These are phyloP conservation scores for Distichodus sexfasciatus DNA, from an alignment of 2,797 vertebrate species.

Conservation along the genomic window DNA sequence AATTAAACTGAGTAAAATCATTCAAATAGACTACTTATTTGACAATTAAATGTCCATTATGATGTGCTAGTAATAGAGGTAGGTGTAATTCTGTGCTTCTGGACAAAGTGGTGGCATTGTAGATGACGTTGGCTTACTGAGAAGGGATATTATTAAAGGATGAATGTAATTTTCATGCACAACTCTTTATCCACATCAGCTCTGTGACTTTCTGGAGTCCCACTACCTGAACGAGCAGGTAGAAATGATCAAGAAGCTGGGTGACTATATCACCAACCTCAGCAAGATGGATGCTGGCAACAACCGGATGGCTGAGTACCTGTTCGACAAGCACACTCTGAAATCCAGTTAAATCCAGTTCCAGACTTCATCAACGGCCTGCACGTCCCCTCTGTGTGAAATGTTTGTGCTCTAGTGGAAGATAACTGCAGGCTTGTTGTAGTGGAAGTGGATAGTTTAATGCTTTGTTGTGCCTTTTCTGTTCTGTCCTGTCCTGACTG, in stretches of 20 bases:
- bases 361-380: not conserved
- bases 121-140: too few relatives aligned
- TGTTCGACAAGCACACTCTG: conserved; percentile 88
- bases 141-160: too few relatives aligned
- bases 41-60: too few relatives aligned
- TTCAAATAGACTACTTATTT: too few relatives aligned
- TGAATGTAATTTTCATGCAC: too few relatives aligned
- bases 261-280: conserved; percentile 72
- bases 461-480: too few relatives aligned
- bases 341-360: conserved; percentile 40
- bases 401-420: not conserved
- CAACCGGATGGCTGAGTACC: conserved; percentile 87
- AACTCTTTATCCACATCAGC: conserved; percentile 64
- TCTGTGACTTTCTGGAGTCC: conserved; percentile 91
- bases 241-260: conserved; percentile 87
- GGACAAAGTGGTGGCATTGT: too few relatives aligned
- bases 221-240: conserved; percentile 93
- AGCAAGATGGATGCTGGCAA: conserved; percentile 80
- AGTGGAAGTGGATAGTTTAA: not conserved
- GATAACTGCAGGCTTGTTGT: not conserved
- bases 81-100: too few relatives aligned
- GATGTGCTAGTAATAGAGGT: too few relatives aligned
- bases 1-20: too few relatives aligned
- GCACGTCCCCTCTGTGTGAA: not conserved
- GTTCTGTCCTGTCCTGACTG: too few relatives aligned